These are phyloP conservation scores for Drosophila sp. DNA, from an alignment of 1,140 invertebrate species.

Conservation along the genomic window DNA sequence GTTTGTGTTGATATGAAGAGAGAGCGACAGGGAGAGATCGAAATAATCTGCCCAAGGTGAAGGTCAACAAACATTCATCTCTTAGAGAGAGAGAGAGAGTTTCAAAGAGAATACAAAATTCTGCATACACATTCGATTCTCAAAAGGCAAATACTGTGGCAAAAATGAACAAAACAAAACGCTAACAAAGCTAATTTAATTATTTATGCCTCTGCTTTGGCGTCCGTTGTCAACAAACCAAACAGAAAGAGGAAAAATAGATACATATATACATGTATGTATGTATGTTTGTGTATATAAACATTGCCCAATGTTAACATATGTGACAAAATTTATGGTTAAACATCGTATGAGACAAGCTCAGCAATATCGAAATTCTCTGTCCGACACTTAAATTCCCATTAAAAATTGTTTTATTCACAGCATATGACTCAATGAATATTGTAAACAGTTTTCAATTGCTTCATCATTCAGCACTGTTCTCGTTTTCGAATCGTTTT, in stretches of 20 bases:
- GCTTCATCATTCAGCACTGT: too few species aligned
- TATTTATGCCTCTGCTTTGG: constrained; percentile 58
- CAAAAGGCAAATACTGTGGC: constrained; percentile 26
- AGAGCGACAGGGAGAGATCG: not conserved
- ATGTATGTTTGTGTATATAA: not conserved
- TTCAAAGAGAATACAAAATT: constrained; percentile 32
- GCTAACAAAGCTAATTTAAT: constrained; percentile 71
- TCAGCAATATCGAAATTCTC: constrained; percentile 11
- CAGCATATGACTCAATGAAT: not conserved
- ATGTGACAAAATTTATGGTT: constrained; percentile 17
- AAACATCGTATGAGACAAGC: constrained; percentile 13
- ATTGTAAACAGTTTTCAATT: too few species aligned
- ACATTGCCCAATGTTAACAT: constrained; percentile 26
- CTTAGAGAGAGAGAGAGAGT: not conserved
- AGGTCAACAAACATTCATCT: constrained; percentile 49
- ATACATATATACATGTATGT: constrained; percentile 3
- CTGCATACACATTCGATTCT: not conserved
- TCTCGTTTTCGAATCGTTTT: too few species aligned
- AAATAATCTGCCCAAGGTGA: constrained; percentile 43
- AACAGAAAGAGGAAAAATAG: constrained; percentile 17
- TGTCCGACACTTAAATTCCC: not conserved
- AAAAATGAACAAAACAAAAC: constrained; percentile 49
- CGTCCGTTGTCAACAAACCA: constrained; percentile 32
- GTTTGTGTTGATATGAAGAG: constrained; percentile 70
- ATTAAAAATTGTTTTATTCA: not conserved